These are phyloP conservation scores for Dinothrombium tinctorium DNA, from an alignment of 1,140 invertebrate species.

Conservation along the genomic window DNA sequence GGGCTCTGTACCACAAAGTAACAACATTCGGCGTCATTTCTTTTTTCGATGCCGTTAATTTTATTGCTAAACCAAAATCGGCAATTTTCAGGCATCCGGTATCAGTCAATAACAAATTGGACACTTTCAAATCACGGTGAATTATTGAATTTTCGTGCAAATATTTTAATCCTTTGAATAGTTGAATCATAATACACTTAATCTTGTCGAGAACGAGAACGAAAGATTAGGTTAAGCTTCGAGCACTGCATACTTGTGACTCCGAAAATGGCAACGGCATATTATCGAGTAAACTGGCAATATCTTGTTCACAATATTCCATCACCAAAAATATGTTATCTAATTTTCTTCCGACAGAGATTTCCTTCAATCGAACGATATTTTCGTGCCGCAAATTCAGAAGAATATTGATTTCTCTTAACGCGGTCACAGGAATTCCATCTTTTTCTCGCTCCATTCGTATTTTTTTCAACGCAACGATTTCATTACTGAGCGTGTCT, in stretches of 20 bases:
- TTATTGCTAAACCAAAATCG: constrained; percentile 88
- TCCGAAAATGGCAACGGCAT: constrained; percentile 85
- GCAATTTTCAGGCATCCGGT: constrained; percentile 32
- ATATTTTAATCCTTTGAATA: constrained; percentile 70
- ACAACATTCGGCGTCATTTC: constrained; percentile 84
- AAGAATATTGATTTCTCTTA: constrained; percentile 78
- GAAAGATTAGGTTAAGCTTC: too few species aligned
- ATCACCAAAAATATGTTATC: constrained; percentile 88
- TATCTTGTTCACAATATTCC: constrained; percentile 94
- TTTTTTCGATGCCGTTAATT: constrained; percentile 54
- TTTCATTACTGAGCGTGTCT: constrained; percentile 60
- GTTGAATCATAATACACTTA: constrained; percentile 76
- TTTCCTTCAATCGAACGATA: constrained; percentile 78
- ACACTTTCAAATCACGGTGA: constrained; percentile 30
- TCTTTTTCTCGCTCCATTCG: constrained; percentile 65
- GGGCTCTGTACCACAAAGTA: constrained; percentile 78
- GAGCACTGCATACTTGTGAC: constrained; percentile 61
- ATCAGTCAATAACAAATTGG: constrained; percentile 16
- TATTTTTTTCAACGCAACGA: constrained; percentile 86
- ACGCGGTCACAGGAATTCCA: constrained; percentile 59
- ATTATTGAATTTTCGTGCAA: constrained; percentile 81
- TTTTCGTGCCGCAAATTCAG: constrained; percentile 73
- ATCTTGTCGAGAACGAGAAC: too few species aligned
- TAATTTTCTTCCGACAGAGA: constrained; percentile 70
- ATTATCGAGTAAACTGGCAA: constrained; percentile 80